These are phyloP conservation scores for Creontiades dilutus DNA, from an alignment of 2,888 invertebrate genomes.

Conservation along the genomic window DNA sequence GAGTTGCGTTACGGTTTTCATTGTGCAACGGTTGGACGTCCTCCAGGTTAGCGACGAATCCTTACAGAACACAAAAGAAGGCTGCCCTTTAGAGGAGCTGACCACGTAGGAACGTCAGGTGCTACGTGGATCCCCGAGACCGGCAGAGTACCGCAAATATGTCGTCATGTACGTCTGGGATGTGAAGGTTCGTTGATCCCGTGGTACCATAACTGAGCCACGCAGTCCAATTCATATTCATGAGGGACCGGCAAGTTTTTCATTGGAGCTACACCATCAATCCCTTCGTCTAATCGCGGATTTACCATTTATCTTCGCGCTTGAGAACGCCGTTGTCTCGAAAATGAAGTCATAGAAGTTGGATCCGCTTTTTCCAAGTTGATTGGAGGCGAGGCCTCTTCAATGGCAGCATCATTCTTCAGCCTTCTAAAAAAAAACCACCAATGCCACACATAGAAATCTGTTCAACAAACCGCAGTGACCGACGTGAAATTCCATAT, in stretches of 20 bases:
- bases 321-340: not conserved
- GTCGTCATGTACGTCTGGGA: constrained; percentile 1
- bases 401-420: too few relatives aligned
- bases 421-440: not conserved
- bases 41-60: constrained; percentile 23
- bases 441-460: not conserved
- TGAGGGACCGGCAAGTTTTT: constrained; percentile 4
- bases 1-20: constrained; percentile 48
- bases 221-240: constrained; percentile 5
- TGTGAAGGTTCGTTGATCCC: constrained; percentile 9
- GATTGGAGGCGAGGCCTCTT: not conserved
- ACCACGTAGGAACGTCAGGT: constrained; percentile 3
- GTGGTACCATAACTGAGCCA: constrained; percentile 23
- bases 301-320: not conserved
- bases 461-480: constrained; percentile 17
- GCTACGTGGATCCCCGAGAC: not conserved
- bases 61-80: constrained; percentile 4
- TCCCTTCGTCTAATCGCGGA: not conserved
- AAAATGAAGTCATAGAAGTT: not conserved
- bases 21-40: constrained; percentile 50
- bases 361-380: not conserved
- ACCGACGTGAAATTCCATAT: constrained; percentile 40
- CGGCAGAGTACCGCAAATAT: constrained; percentile 36
- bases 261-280: not conserved
- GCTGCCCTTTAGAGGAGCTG: constrained; percentile 1